These are phyloP conservation scores for Corydoras sp. DNA, from an alignment of 2,113 vertebrate genomes.

Conservation along the genomic window DNA sequence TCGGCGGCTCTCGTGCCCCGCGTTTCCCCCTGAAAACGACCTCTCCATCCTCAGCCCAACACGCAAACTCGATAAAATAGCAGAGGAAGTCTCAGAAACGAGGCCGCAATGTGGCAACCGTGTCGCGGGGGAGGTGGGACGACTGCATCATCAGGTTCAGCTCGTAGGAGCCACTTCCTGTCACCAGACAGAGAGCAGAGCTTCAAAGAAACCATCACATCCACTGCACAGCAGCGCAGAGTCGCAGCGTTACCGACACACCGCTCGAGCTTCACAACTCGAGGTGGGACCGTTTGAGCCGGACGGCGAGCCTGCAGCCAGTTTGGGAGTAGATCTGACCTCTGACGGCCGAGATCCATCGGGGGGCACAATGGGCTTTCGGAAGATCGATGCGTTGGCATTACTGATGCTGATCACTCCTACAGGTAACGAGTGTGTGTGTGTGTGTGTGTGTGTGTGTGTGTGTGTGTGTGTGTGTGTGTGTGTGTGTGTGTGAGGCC, in stretches of 20 bases:
- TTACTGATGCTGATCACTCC: conserved; percentile 27
- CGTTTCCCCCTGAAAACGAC: neutral
- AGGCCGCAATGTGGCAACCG: conserved; percentile 11
- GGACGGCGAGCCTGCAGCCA: neutral
- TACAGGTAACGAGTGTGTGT: conserved; percentile 54
- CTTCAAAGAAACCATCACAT: conserved; percentile 20
- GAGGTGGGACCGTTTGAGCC: too few relatives aligned
- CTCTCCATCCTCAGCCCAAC: neutral
- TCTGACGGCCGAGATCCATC: neutral
- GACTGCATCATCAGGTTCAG: conserved; percentile 44
- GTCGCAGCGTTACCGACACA: neutral
- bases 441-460: too few relatives aligned
- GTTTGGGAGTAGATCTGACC: neutral
- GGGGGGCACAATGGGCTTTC: conserved; percentile 38
- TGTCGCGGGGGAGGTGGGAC: conserved; percentile 4
- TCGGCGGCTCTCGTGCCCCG: conserved; percentile 8
- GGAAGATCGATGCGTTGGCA: conserved; percentile 30
- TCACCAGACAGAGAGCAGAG: conserved; percentile 22
- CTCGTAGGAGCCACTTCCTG: conserved; percentile 60
- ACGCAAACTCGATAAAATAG: conserved; percentile 1
- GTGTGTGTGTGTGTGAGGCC: too few relatives aligned
- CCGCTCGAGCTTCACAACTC: neutral
- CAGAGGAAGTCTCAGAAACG: conserved; percentile 4
- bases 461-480: too few relatives aligned
- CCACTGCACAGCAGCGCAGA: conserved; percentile 20